phyloP scores from a whole-genome alignment of 2,888 invertebrate genomes.

The Acanthoscelides obtectus region DNA sequence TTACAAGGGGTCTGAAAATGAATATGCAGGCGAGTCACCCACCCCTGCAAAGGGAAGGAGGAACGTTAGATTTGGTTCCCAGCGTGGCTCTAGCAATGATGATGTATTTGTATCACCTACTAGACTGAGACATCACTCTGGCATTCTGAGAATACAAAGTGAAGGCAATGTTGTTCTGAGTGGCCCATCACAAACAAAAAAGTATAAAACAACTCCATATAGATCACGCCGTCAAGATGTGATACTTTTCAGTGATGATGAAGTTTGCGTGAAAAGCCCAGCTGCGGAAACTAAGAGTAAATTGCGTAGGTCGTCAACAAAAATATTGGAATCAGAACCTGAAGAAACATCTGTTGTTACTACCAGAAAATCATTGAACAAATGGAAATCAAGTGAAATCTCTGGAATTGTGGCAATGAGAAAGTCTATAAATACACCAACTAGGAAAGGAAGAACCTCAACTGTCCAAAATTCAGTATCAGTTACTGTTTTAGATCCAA shows the following conservation, averaged over 20 bases:
- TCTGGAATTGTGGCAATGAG: background rate
- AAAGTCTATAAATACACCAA: no score
- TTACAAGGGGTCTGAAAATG: no score
- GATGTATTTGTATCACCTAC: background rate
- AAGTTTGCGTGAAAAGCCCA: slow-evolving; percentile 5
- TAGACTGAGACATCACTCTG: background rate
- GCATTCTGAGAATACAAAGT: background rate
- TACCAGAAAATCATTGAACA: background rate
- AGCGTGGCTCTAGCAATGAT: no score
- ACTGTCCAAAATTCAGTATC: no score
- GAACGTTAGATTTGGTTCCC: no score
- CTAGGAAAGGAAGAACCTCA: no score
- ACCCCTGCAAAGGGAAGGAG: no score
- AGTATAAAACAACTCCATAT: background rate
- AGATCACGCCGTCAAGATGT: slow-evolving; percentile 2
- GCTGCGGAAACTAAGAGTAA: no score
- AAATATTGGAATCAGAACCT: no score
- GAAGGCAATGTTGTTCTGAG: background rate
- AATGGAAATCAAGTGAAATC: background rate
- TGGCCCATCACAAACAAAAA: background rate
- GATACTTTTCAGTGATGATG: slow-evolving; percentile 9
- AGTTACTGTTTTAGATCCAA: no score
- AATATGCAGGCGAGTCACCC: no score
- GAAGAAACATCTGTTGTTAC: no score
- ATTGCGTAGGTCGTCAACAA: background rate